Evolutionary conservation across 2,797 vertebrate species (phyloP), one percentile per base, ranked within the genome.

Genomic region (Sternarchorhynchus goeldii): DNA sequence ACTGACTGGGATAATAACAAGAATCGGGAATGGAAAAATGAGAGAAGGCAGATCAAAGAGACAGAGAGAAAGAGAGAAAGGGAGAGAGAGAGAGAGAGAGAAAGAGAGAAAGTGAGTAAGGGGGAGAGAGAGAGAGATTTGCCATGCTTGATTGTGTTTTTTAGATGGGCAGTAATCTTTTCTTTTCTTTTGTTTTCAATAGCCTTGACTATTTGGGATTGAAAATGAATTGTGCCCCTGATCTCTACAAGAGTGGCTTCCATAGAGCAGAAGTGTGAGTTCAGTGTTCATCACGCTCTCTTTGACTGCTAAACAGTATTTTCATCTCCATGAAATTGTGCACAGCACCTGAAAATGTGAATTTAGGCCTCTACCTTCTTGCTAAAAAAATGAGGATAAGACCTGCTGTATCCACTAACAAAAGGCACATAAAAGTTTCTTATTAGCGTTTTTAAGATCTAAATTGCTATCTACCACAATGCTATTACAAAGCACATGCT

Each of bases 151-250:
- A 7, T 34, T 55, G 25, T 70, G 10, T 70, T 32, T 56, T 25
- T 70, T 57, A 70, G 12, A 14, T 50, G 31, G 29, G 21, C 31
- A 29, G 34, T 63, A 57, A 17, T 56, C 74, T 84, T 91, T 86
- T 89, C 88, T 86, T 88, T 90, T 87, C 58, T 87, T 79, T 70
- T 62, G 60, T 39, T 80, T 85, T 85, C 79, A 73, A 83, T 83
- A 83, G 87, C 81, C 86, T 87, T 84, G 85, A 79, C 80, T 79
- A 76, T 83, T 34, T 78, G 31, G 25, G 20, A 78, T 84, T 86
- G 76, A 84, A 67, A 74, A 74, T 60, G 45, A 76, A 65, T 6
- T 10, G 5, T 55, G 56, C 18, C 45, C 25, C 20, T 69, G 6
- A 66, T 66, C 68, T 55, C 29, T 68, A 67, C 66, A 76, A 31